A percentile compares a stretch with the other conserved stretches of the same genome.
These are phyloP conservation scores for Acropora yongei DNA, from an alignment of 64 coral and sea anemone genomes.

Conservation along the genomic window DNA sequence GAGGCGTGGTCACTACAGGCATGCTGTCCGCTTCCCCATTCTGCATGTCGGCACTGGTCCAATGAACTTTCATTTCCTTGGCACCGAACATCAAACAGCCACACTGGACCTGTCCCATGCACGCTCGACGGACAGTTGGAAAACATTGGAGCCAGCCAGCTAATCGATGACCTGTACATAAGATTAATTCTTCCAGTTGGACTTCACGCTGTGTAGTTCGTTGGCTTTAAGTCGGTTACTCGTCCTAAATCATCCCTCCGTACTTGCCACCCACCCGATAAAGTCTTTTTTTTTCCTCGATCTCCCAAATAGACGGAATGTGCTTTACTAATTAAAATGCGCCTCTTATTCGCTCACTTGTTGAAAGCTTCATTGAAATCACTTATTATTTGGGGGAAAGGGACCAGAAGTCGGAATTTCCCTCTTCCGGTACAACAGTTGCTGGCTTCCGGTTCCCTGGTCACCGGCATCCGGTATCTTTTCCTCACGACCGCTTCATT, in stretches of 20 bases:
- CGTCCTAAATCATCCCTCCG: not conserved
- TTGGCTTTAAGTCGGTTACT: not conserved
- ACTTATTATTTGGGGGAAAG: too few relatives aligned
- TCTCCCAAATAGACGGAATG: too few relatives aligned
- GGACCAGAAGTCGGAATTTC: too few relatives aligned
- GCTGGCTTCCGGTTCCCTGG: too few relatives aligned
- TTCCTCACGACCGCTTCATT: too few relatives aligned
- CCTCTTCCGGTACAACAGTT: too few relatives aligned
- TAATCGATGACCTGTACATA: slow-evolving; percentile 5
- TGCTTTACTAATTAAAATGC: too few relatives aligned
- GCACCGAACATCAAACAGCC: slow-evolving; percentile 16
- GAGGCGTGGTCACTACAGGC: not conserved
- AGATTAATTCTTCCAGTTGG: not conserved
- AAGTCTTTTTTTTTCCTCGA: too few relatives aligned
- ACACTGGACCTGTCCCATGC: slow-evolving; percentile 4
- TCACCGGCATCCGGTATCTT: too few relatives aligned
- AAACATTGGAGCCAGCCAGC: slow-evolving; percentile 23
- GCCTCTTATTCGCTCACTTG: too few relatives aligned
- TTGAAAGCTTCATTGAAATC: too few relatives aligned
- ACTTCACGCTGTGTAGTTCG: not conserved
- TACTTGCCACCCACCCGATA: too few relatives aligned
- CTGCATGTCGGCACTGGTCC: not conserved
- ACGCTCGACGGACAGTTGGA: slow-evolving; percentile 22
- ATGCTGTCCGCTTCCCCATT: not conserved
- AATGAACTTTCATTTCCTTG: slow-evolving; percentile 40